Conservation (phyloP, 2,888 invertebrate genomes). For the Catocala sponsa region DNA sequence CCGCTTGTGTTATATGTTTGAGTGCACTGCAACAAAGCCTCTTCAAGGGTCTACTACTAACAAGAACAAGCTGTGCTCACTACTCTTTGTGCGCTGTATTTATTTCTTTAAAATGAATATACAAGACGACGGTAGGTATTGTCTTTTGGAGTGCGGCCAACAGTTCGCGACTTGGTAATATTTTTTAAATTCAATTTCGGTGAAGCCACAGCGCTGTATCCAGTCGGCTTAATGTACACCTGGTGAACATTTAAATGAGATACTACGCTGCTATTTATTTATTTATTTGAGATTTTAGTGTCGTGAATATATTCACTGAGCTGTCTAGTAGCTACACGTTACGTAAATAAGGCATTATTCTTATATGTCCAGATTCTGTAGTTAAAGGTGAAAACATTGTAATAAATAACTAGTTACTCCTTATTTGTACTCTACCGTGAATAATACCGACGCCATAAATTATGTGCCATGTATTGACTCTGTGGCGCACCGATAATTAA, state of each 20-base stretch:
- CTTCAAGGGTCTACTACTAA: constrained; percentile 54
- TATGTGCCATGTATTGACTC: too few species aligned
- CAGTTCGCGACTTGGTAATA: constrained; percentile 83
- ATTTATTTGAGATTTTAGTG: constrained; percentile 70
- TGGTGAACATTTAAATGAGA: constrained; percentile 85
- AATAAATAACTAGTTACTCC: too few species aligned
- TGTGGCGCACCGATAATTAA: too few species aligned
- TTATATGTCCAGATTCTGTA: too few species aligned
- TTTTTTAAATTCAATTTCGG: constrained; percentile 88
- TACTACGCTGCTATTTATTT: constrained; percentile 73
- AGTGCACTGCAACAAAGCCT: constrained; percentile 25
- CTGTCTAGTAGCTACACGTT: neutral
- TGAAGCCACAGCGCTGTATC: constrained; percentile 83
- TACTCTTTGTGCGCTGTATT: constrained; percentile 68
- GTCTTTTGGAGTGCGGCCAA: constrained; percentile 86
- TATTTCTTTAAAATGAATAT: constrained; percentile 83
- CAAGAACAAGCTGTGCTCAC: constrained; percentile 59
- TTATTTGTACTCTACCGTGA: too few species aligned
- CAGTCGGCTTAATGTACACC: constrained; percentile 85
- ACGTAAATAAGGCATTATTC: neutral
- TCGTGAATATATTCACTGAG: constrained; percentile 44
- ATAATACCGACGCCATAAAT: too few species aligned
- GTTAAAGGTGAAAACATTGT: too few species aligned
- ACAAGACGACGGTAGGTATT: constrained; percentile 80
- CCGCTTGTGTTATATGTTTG: constrained; percentile 12